These are phyloP conservation scores for Artibeus jamaicensis DNA, from an alignment of 2,797 vertebrate genomes.

Conservation along the genomic window DNA sequence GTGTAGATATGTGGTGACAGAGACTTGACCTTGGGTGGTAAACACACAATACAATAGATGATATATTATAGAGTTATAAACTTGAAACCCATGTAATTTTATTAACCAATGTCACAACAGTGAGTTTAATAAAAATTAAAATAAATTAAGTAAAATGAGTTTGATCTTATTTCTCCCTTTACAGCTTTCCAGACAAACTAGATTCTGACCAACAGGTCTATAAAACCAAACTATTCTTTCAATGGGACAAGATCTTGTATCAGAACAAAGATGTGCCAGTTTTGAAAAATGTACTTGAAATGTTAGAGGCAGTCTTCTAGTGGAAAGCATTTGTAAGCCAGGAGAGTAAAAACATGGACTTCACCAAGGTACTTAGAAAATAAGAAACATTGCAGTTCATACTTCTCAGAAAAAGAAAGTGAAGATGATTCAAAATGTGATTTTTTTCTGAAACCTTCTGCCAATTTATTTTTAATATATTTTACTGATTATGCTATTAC, in stretches of 20 bases:
- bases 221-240: constrained; percentile 6
- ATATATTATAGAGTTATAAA: background rate
- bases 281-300: background rate
- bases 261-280: background rate
- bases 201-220: background rate
- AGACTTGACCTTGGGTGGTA: background rate
- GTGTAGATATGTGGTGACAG: background rate
- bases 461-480: no score
- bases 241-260: background rate
- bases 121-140: background rate
- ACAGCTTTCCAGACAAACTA: background rate
- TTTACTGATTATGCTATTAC: no score
- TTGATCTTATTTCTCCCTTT: background rate
- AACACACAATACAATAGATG: background rate
- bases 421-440: background rate
- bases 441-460: no score
- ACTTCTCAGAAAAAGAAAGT: constrained; percentile 19
- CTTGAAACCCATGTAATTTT: background rate
- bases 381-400: background rate
- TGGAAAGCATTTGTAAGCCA: background rate
- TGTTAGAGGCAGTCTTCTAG: background rate
- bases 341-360: background rate
- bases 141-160: background rate
- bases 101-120: background rate
- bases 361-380: background rate